Percentiles rank a stretch among this genome's conserved stretches.
These are phyloP conservation scores for Eupeodes latifasciatus DNA, from an alignment of 2,888 invertebrate species.

Conservation along the genomic window DNA sequence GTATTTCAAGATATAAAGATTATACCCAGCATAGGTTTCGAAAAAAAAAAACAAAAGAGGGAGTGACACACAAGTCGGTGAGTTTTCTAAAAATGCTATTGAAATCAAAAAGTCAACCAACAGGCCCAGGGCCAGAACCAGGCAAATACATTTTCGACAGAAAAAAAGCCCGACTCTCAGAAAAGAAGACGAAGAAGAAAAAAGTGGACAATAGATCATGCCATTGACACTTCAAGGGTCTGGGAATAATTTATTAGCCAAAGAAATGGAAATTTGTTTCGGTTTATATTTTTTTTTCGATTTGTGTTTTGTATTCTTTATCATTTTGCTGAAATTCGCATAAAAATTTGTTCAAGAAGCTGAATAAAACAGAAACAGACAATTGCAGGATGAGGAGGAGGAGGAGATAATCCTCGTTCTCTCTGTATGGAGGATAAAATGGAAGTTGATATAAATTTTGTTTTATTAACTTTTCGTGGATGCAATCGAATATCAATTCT, in stretches of 20 bases:
- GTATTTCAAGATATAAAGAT: constrained; percentile 40
- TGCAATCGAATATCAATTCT: constrained; percentile 57
- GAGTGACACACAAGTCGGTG: background rate
- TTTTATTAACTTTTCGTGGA: constrained; percentile 17
- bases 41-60: background rate
- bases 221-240: constrained; percentile 61
- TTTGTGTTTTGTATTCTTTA: constrained; percentile 2
- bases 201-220: constrained; percentile 68
- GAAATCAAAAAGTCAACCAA: constrained; percentile 26
- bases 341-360: constrained; percentile 53
- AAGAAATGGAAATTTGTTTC: constrained; percentile 55
- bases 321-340: constrained; percentile 55
- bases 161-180: constrained; percentile 16
- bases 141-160: constrained; percentile 3
- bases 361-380: constrained; percentile 7
- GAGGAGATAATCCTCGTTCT: constrained; percentile 54
- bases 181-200: background rate
- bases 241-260: constrained; percentile 62
- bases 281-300: constrained; percentile 2
- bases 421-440: background rate
- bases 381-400: no score
- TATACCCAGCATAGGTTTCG: background rate
- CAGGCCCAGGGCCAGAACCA: constrained; percentile 5
- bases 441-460: constrained; percentile 11
- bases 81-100: background rate